Conservation (phyloP, 2,888 invertebrate species). For the Pocota personata region DNA sequence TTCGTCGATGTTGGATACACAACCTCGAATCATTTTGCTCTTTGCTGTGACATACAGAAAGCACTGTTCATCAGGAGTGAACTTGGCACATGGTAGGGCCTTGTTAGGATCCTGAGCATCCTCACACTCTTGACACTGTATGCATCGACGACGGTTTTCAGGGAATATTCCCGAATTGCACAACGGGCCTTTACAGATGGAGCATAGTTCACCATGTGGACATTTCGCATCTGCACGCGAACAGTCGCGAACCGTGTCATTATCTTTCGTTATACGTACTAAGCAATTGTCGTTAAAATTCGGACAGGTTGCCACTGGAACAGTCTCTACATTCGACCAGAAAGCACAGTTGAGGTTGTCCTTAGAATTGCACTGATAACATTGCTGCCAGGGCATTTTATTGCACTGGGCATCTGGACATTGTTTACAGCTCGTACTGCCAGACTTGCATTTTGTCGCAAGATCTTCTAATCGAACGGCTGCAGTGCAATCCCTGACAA, state of each 20-base stretch:
- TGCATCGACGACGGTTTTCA: slow-evolving; percentile 51
- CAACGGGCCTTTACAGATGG: slow-evolving; percentile 1
- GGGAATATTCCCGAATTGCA: slow-evolving; percentile 74
- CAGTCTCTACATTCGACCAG: slow-evolving; percentile 18
- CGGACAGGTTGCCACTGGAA: slow-evolving; percentile 47
- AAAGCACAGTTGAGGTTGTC: slow-evolving; percentile 62
- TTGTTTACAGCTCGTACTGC: background rate
- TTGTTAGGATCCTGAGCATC: slow-evolving; percentile 26
- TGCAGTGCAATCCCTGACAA: slow-evolving; percentile 50
- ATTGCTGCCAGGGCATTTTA: slow-evolving; percentile 48
- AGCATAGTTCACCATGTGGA: background rate
- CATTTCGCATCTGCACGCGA: background rate
- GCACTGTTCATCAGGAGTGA: slow-evolving; percentile 63
- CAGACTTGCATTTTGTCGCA: background rate
- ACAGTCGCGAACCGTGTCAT: slow-evolving; percentile 69
- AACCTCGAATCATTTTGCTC: slow-evolving; percentile 67
- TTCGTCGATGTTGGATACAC: slow-evolving; percentile 38
- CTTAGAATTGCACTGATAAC: slow-evolving; percentile 68
- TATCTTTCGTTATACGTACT: slow-evolving; percentile 47
- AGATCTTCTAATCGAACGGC: background rate
- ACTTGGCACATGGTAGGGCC: slow-evolving; percentile 50
- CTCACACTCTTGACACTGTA: slow-evolving; percentile 71
- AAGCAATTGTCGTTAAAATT: slow-evolving; percentile 56
- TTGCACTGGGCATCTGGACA: slow-evolving; percentile 65
- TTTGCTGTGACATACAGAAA: slow-evolving; percentile 61